A percentile compares a stretch with the other conserved stretches of the same genome.
phyloP scores from a whole-genome alignment of 2,888 invertebrate genomes.

The Hirtodrosophila confusa region DNA sequence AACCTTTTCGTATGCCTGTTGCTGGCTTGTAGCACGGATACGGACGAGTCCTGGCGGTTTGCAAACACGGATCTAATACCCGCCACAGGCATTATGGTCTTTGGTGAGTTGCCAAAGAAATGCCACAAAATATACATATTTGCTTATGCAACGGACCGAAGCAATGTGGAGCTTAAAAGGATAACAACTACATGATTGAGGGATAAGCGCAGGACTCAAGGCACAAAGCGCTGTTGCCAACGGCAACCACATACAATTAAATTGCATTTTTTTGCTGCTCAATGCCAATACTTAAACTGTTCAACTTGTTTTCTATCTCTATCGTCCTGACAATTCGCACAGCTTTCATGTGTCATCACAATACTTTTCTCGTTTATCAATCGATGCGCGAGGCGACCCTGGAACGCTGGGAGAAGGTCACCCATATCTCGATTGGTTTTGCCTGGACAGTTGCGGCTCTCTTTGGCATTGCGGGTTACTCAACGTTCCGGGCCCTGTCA shows the following conservation, averaged over 20 bases:
- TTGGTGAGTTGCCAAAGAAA: conserved; percentile 86
- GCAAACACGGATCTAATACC: conserved; percentile 90
- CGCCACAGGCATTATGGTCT: conserved; percentile 93
- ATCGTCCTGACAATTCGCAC: conserved; percentile 47
- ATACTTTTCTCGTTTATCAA: conserved; percentile 92
- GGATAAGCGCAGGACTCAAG: background rate
- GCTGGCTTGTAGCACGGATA: conserved; percentile 86
- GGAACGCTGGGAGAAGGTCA: conserved; percentile 91
- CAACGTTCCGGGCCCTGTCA: conserved; percentile 91
- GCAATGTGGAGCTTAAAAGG: conserved; percentile 1
- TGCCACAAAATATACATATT: conserved; percentile 6
- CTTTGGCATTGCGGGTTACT: conserved; percentile 91
- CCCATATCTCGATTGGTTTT: conserved; percentile 90
- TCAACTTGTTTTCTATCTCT: conserved; percentile 16
- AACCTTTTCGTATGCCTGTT: conserved; percentile 21
- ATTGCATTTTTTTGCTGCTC: conserved; percentile 16
- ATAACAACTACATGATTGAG: conserved; percentile 12
- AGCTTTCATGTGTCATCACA: conserved; percentile 97
- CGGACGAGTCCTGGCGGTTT: conserved; percentile 89
- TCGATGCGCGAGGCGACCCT: conserved; percentile 91
- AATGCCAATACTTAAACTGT: conserved; percentile 10
- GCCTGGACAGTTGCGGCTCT: conserved; percentile 89
- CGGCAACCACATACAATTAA: conserved; percentile 18
- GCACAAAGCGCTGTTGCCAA: too few species aligned
- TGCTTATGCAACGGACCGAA: conserved; percentile 12